Conservation (phyloP, 2,888 invertebrate species). For the Acheta domesticus region DNA sequence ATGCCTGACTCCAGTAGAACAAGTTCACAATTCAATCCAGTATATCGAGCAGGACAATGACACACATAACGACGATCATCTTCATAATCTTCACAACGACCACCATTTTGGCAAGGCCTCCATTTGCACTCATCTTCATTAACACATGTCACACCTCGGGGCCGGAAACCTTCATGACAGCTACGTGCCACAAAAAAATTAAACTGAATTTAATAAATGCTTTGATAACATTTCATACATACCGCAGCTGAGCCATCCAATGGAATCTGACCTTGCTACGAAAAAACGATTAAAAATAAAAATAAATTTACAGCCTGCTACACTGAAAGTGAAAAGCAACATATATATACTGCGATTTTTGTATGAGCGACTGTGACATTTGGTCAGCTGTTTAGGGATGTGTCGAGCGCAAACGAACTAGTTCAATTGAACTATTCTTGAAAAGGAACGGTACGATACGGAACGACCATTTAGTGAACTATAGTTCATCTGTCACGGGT, state of each 20-base stretch:
- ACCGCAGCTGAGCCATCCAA: neutral
- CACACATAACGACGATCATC: constrained; percentile 48
- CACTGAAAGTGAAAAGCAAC: neutral
- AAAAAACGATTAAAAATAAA: neutral
- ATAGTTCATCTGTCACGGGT: too few species aligned
- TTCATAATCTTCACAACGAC: constrained; percentile 47
- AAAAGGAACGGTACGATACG: too few species aligned
- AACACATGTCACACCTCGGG: constrained; percentile 52
- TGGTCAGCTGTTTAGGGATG: too few species aligned
- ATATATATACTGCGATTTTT: too few species aligned
- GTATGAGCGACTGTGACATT: too few species aligned
- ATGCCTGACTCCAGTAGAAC: constrained; percentile 71
- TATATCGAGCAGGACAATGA: constrained; percentile 46
- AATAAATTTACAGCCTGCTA: neutral
- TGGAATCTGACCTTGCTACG: neutral
- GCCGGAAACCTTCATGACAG: constrained; percentile 74
- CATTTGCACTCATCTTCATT: constrained; percentile 51
- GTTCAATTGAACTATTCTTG: too few species aligned
- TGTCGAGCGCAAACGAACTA: too few species aligned
- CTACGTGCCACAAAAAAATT: constrained; percentile 48
- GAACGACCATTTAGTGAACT: too few species aligned
- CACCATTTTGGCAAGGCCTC: constrained; percentile 49
- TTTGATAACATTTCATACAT: too few species aligned
- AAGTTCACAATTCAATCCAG: constrained; percentile 47
- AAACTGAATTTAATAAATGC: neutral